Conservation (phyloP, 2,113 vertebrate species). For the Ailurus styani region DNA sequence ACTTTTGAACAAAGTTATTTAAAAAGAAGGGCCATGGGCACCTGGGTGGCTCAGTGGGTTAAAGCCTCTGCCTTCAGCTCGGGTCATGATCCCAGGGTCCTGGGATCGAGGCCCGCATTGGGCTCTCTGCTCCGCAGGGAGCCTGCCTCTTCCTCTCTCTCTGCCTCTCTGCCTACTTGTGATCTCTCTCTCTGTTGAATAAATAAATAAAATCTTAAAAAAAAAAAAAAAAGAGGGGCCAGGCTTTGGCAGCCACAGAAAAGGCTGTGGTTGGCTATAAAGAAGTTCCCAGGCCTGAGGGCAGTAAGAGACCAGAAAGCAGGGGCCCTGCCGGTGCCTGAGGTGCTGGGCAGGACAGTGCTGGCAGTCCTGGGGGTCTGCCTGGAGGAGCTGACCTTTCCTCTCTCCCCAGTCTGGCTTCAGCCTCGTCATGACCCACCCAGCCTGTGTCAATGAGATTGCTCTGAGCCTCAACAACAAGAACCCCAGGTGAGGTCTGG, state of each 20-base stretch:
- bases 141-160: too few species aligned
- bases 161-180: too few species aligned
- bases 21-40: not conserved
- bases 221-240: not conserved
- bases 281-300: not conserved
- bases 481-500: slow-evolving; percentile 88
- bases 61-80: too few species aligned
- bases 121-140: too few species aligned
- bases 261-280: not conserved
- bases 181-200: too few species aligned
- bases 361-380: not conserved
- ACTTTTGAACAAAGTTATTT: not conserved
- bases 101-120: too few species aligned
- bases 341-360: not conserved
- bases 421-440: slow-evolving; percentile 95
- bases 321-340: not conserved
- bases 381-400: not conserved
- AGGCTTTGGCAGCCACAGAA: not conserved
- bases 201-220: too few species aligned
- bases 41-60: too few species aligned
- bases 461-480: slow-evolving; percentile 96
- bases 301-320: not conserved
- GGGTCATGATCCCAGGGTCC: too few species aligned
- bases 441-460: slow-evolving; percentile 96
- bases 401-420: slow-evolving; percentile 89